Conservation (phyloP, 2,888 invertebrate species). For the Amphipyra tragopoginis region DNA sequence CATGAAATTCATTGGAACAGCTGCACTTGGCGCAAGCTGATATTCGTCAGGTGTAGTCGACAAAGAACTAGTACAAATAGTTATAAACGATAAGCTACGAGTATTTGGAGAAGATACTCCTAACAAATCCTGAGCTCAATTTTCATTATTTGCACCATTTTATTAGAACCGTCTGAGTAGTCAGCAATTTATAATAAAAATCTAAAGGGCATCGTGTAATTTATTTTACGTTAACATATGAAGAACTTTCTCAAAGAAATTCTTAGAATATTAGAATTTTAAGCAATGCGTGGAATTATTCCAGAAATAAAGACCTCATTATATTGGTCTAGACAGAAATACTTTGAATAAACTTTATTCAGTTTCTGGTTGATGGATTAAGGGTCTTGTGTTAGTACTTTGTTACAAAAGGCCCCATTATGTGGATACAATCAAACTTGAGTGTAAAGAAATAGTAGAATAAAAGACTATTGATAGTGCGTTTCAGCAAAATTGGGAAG, state of each 20-base stretch:
- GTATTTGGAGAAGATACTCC: neutral
- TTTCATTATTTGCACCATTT: too few relatives aligned
- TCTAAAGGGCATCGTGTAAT: neutral
- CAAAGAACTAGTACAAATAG: conserved; percentile 3
- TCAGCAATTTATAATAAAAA: too few relatives aligned
- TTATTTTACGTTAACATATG: neutral
- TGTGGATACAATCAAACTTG: conserved; percentile 13
- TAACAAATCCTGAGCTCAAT: neutral
- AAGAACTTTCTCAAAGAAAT: neutral
- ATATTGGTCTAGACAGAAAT: conserved; percentile 9
- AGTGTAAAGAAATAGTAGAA: conserved; percentile 20
- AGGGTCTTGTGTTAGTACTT: conserved; percentile 6
- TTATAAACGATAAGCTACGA: neutral
- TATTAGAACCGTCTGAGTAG: too few relatives aligned
- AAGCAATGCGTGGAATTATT: conserved; percentile 1
- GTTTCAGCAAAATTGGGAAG: conserved; percentile 10
- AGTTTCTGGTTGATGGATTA: conserved; percentile 30
- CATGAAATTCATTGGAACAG: neutral
- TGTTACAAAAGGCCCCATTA: conserved; percentile 28
- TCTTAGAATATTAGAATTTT: neutral
- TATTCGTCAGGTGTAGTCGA: neutral
- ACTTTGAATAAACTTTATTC: conserved; percentile 15
- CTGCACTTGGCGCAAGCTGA: conserved; percentile 2
- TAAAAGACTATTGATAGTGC: neutral
- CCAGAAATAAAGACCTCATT: conserved; percentile 5